Conservation (phyloP, 2,888 invertebrate species). For the Orgyia antiqua region DNA sequence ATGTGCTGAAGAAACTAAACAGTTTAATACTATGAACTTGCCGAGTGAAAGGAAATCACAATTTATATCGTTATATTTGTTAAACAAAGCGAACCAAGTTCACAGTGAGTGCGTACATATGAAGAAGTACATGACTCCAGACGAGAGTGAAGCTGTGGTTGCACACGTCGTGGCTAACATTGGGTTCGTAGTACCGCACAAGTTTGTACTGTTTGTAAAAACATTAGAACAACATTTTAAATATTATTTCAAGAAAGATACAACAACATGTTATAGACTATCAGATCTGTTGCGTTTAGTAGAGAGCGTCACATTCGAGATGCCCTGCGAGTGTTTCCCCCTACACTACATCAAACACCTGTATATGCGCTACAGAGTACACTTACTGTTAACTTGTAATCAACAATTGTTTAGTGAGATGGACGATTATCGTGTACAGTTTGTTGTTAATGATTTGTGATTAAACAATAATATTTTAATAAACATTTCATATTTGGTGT, state of each 20-base stretch:
- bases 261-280: too few species aligned
- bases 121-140: constrained; percentile 7
- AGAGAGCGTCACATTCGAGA: constrained; percentile 6
- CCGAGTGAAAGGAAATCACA: constrained; percentile 1
- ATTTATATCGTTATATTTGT: constrained; percentile 10
- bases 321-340: constrained; percentile 17
- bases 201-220: constrained; percentile 13
- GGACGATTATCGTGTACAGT: too few species aligned
- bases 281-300: background rate
- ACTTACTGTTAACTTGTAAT: too few species aligned
- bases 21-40: constrained; percentile 3
- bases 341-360: constrained; percentile 11
- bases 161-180: too few species aligned
- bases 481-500: too few species aligned
- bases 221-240: constrained; percentile 6
- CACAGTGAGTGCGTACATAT: constrained; percentile 11
- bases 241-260: too few species aligned
- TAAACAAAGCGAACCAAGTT: constrained; percentile 7
- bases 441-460: too few species aligned
- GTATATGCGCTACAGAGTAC: constrained; percentile 10
- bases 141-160: background rate
- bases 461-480: too few species aligned
- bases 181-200: constrained; percentile 4
- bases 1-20: background rate
- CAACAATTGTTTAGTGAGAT: too few species aligned